Evolutionary conservation across 2,797 vertebrate species (phyloP).

Genomic region (Pipistrellus pygmaeus): DNA sequence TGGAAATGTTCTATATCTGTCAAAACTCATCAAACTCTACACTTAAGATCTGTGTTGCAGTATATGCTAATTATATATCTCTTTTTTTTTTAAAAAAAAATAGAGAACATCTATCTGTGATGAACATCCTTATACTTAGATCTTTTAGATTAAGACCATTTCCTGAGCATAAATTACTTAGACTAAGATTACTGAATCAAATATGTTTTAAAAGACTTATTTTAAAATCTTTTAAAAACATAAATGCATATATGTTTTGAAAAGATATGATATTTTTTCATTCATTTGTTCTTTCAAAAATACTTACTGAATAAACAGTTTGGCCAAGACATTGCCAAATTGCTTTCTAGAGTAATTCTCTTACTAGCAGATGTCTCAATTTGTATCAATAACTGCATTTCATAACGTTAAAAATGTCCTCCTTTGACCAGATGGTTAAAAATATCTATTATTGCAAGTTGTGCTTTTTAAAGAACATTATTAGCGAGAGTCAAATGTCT

Average conservation of each 20-base stretch:
- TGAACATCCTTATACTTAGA: neutral
- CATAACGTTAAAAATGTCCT: neutral
- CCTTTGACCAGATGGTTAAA: neutral
- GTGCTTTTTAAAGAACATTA: neutral
- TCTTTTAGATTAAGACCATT: conserved; percentile 49
- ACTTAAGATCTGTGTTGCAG: neutral
- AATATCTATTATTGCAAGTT: neutral
- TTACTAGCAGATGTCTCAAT: neutral
- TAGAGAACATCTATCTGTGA: neutral
- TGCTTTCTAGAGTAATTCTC: conserved; percentile 2
- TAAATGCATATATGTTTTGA: neutral
- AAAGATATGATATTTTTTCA: conserved; percentile 25
- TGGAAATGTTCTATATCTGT: neutral
- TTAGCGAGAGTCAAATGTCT: neutral
- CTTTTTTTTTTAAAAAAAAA: neutral
- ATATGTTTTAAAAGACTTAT: neutral
- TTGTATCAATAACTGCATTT: neutral
- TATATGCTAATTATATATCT: neutral
- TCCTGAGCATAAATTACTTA: conserved; percentile 22
- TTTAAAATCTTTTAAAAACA: no score
- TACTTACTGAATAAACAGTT: conserved; percentile 17
- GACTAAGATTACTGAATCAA: conserved; percentile 30
- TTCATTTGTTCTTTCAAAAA: conserved; percentile 50
- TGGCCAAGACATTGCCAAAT: neutral
- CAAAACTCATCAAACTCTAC: neutral